Evolutionary conservation across 2,888 invertebrate species (phyloP).

Genomic region (Andrena chrysosceles): DNA sequence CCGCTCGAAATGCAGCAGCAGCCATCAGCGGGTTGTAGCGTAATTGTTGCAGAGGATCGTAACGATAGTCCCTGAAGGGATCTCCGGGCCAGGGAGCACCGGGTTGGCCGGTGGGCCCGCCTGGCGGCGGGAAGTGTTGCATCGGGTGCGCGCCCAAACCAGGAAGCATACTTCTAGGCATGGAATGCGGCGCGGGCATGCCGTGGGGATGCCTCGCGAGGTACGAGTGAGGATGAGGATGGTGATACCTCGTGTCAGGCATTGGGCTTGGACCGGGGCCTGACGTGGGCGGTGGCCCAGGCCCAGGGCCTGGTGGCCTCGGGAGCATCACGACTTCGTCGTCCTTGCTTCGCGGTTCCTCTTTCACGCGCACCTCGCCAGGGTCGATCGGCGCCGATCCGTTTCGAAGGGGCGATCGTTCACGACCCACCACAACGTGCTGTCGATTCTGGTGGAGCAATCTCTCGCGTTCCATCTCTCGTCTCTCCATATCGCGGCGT

Average conservation of each 20-base stretch:
- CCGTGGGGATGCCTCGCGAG: slow-evolving; percentile 84
- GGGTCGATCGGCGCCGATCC: slow-evolving; percentile 84
- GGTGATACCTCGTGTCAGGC: slow-evolving; percentile 87
- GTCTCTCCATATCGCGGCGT: slow-evolving; percentile 87
- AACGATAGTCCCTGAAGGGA: slow-evolving; percentile 90
- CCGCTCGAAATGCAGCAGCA: slow-evolving; percentile 90
- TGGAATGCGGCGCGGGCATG: slow-evolving; percentile 86
- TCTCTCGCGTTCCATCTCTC: slow-evolving; percentile 87
- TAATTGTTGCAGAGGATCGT: slow-evolving; percentile 88
- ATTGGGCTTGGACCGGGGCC: slow-evolving; percentile 84
- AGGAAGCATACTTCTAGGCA: slow-evolving; percentile 86
- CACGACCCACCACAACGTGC: slow-evolving; percentile 84
- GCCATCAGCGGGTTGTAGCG: slow-evolving; percentile 93
- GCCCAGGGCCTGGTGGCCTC: slow-evolving; percentile 75
- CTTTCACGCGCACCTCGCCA: slow-evolving; percentile 88
- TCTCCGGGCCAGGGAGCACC: slow-evolving; percentile 88
- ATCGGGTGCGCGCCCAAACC: slow-evolving; percentile 86
- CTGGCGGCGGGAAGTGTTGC: slow-evolving; percentile 84
- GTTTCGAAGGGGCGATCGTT: slow-evolving; percentile 92
- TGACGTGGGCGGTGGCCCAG: slow-evolving; percentile 67
- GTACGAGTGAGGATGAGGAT: slow-evolving; percentile 86
- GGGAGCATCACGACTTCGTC: slow-evolving; percentile 86
- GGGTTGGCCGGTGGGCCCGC: slow-evolving; percentile 85
- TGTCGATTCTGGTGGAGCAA: slow-evolving; percentile 84
- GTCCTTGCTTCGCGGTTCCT: slow-evolving; percentile 88